These are phyloP conservation scores for Nasua narica DNA, from an alignment of 2,797 vertebrate genomes.

Conservation along the genomic window DNA sequence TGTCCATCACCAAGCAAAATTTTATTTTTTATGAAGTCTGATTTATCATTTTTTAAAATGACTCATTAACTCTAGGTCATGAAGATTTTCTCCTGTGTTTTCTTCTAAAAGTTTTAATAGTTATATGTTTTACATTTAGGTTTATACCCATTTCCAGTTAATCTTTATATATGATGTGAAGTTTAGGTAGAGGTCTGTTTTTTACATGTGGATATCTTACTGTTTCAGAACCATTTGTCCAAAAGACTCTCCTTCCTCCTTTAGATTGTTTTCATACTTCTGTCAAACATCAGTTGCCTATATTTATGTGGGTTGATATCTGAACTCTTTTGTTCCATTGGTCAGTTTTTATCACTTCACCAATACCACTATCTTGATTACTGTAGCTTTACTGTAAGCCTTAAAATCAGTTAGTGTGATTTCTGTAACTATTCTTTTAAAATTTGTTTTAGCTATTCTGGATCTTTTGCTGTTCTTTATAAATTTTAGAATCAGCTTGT, in stretches of 20 bases:
- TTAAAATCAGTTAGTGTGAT: constrained; percentile 1
- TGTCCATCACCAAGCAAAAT: background rate
- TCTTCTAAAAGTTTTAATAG: background rate
- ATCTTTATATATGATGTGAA: background rate
- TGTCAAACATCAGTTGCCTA: background rate
- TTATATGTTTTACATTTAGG: background rate
- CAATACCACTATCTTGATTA: background rate
- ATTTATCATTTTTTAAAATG: background rate
- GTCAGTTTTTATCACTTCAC: constrained; percentile 19
- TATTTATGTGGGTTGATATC: background rate
- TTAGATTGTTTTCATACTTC: constrained; percentile 20
- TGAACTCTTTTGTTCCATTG: background rate
- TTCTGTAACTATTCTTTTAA: background rate
- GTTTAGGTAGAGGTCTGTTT: constrained; percentile 19
- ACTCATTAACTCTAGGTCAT: background rate
- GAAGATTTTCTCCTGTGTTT: constrained; percentile 13
- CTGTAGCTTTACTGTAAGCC: background rate
- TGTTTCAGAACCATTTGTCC: background rate
- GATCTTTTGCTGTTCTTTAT: background rate
- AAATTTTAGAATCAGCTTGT: background rate
- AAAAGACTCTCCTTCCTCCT: background rate
- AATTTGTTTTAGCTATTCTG: background rate
- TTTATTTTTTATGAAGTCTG: constrained; percentile 18
- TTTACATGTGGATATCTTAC: background rate
- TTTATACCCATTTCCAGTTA: background rate